Conservation (phyloP, 2,113 vertebrate genomes). For the Phasianus colchicus region DNA sequence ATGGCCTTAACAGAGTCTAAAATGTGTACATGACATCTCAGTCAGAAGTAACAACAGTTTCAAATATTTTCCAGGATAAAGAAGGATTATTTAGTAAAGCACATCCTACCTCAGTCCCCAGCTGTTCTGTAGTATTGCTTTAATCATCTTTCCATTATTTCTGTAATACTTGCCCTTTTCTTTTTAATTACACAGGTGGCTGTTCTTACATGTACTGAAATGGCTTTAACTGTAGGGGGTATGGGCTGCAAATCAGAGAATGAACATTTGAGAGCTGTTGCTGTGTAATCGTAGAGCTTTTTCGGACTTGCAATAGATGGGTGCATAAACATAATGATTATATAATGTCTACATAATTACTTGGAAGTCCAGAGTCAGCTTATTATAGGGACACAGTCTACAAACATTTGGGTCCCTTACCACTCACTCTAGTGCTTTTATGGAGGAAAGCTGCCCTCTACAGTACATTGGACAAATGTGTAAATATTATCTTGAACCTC, state of each 20-base stretch:
- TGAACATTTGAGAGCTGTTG: background rate
- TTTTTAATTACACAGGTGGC: background rate
- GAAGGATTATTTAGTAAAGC: background rate
- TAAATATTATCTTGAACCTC: background rate
- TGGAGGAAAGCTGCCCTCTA: slow-evolving; percentile 52
- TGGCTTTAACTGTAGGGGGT: background rate
- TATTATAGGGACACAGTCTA: background rate
- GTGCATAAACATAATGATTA: background rate
- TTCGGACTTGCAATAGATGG: background rate
- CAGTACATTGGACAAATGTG: background rate
- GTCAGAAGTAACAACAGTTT: background rate
- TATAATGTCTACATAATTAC: background rate
- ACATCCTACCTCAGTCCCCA: background rate
- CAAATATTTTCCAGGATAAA: background rate
- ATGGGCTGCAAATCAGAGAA: background rate
- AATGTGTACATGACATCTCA: background rate
- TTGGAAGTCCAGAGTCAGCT: background rate
- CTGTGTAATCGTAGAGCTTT: background rate
- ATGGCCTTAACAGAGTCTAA: background rate
- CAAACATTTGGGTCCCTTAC: background rate
- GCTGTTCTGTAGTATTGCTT: background rate
- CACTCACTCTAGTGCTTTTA: background rate
- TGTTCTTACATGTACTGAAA: background rate
- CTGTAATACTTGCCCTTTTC: background rate
- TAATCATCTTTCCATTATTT: background rate